Percentiles rank a stretch among this genome's conserved stretches.
These are phyloP conservation scores for Onychostoma macrolepis DNA, from an alignment of 2,113 vertebrate genomes.

Conservation along the genomic window DNA sequence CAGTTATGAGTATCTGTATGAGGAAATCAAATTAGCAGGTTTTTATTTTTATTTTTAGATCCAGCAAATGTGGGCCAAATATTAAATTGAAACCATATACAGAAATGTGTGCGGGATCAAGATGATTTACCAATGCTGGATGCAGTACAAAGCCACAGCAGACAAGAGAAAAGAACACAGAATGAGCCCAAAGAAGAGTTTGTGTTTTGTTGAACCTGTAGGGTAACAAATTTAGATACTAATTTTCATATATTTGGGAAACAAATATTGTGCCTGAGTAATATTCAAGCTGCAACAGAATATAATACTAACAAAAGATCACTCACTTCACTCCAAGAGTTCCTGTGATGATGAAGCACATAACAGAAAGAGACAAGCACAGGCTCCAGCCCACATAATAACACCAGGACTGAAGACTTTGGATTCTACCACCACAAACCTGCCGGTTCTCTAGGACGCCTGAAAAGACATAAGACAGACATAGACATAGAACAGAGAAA, in stretches of 20 bases:
- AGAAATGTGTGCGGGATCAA: not conserved
- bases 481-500: not conserved
- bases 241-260: conserved; percentile 25
- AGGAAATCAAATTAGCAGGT: conserved; percentile 17
- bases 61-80: not conserved
- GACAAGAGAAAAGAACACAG: conserved; percentile 74
- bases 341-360: conserved; percentile 65
- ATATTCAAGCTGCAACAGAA: not conserved
- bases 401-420: conserved; percentile 55
- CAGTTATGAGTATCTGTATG: conserved; percentile 72
- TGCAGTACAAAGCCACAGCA: conserved; percentile 78
- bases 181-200: conserved; percentile 74
- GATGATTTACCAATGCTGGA: conserved; percentile 73
- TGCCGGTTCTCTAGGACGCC: not conserved
- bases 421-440: not conserved
- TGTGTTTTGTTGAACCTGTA: conserved; percentile 74
- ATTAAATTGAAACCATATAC: not conserved
- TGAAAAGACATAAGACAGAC: too few species aligned
- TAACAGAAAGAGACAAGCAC: conserved; percentile 68
- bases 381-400: conserved; percentile 68
- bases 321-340: conserved; percentile 77
- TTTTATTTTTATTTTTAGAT: not conserved
- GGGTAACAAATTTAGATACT: conserved; percentile 12
- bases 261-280: not conserved
- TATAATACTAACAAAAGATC: not conserved